Evolutionary conservation across 2,797 vertebrate genomes (phyloP), one percentile per base, ranked within the genome.

Genomic region (Chaetophractus vellerosus): DNA sequence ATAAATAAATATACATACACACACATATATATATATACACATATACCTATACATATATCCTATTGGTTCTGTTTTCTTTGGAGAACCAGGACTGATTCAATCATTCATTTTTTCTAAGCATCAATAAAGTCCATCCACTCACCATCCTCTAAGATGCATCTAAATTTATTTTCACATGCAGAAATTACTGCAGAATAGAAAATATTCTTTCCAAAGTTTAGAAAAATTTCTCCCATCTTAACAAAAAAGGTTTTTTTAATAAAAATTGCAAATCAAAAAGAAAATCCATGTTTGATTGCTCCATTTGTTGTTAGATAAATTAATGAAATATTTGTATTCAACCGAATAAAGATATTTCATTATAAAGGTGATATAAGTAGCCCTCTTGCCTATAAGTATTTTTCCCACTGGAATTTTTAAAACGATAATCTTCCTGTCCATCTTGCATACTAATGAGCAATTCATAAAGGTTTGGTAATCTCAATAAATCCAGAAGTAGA

Each of bases 241-340:
- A 78, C 31, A 87, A 79, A 4, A 72, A 87, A 76, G 9, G 12
- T 21, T 72, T 86, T 78, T 38, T 31, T 82, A 72, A 23, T 5
- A 90, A 9, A 78, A 76, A n/a, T 59, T 81, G 69, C 16, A 81
- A 48, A 63, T 50, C 72, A 79, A 52, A 31, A 63, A 14, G 11
- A 31, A 63, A 63, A 31, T 63, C 31, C 12, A 50, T 69, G 52
- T 50, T 82, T 94, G 52, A 31, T 63, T 63, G 61, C 31, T 15
- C 28, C 10, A 31, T 45, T 45, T 63, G 61, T 31, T 63, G 8
- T 63, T 14, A 63, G 61, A 31, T 63, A 86, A 50, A 91, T 81
- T 72, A 55, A 24, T 76, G 26, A 91, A 94, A 66, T 94, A 82
- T 50, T 64, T 81, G 0, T 83, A 63, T 31, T 93, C 64, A 75